phyloP scores from a whole-genome alignment of 2,797 vertebrate genomes.

The Sorex maritimensis region DNA sequence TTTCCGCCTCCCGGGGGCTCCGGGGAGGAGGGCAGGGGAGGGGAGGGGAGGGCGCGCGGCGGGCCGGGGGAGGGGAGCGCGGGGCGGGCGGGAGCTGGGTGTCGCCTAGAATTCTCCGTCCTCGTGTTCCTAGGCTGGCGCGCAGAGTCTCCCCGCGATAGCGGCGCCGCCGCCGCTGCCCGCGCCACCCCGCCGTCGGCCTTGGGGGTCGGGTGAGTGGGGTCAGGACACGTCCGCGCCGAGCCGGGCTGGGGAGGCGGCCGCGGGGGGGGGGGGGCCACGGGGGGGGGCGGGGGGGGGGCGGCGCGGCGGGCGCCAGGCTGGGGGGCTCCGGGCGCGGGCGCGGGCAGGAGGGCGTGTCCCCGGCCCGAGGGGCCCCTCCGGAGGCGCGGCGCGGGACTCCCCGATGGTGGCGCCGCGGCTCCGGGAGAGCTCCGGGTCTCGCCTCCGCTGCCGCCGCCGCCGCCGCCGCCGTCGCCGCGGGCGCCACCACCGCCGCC shows the following conservation, averaged over 20 bases:
- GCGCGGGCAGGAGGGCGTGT: conserved; percentile 84
- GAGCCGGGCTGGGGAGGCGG: conserved; percentile 74
- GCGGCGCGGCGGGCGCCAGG: conserved; percentile 79
- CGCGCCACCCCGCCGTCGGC: conserved; percentile 82
- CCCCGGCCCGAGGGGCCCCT: conserved; percentile 81
- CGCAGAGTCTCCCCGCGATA: conserved; percentile 75
- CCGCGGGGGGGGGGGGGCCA: conserved; percentile 75
- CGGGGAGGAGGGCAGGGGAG: conserved; percentile 48
- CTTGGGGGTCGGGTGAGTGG: conserved; percentile 85
- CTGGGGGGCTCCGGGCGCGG: conserved; percentile 83
- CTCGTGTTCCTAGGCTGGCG: conserved; percentile 83
- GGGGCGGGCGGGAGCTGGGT: conserved; percentile 79
- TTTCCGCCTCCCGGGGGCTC: conserved; percentile 76
- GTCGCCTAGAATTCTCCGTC: conserved; percentile 83
- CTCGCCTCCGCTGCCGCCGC: conserved; percentile 84
- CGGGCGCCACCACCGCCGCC: conserved; percentile 82
- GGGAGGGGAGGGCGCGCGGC: not conserved
- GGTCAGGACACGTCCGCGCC: conserved; percentile 82
- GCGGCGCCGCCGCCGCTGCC: conserved; percentile 78
- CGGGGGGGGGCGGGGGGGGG: conserved; percentile 74
- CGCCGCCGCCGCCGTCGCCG: conserved; percentile 71
- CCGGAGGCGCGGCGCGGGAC: conserved; percentile 90
- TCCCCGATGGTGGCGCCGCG: conserved; percentile 94
- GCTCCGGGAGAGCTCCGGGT: conserved; percentile 95
- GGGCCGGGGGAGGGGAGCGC: conserved; percentile 60